phyloP scores from a whole-genome alignment of 2,888 invertebrate genomes.

The Cheilosia urbana region DNA sequence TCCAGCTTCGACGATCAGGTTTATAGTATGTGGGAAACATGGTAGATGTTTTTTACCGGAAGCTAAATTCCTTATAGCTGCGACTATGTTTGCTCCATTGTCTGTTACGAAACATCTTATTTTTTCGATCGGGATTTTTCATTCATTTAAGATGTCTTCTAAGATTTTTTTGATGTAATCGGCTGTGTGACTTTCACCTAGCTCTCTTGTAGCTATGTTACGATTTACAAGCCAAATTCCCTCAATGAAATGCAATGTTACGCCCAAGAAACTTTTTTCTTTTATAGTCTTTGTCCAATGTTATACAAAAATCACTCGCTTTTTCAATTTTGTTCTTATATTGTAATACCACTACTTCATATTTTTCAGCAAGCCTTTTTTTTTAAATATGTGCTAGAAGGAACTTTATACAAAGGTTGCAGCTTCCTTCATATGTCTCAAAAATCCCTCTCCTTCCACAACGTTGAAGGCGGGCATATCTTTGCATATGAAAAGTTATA shows the following conservation, averaged over 20 bases:
- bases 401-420: no score
- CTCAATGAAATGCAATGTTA: neutral
- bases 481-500: no score
- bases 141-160: no score
- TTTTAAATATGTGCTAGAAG: neutral
- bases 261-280: neutral
- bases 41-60: neutral
- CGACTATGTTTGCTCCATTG: neutral
- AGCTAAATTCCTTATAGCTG: slow-evolving; percentile 1
- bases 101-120: neutral
- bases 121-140: neutral
- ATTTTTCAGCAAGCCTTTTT: neutral
- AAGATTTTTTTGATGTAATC: slow-evolving; percentile 2
- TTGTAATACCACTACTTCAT: neutral
- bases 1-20: no score
- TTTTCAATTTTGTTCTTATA: neutral
- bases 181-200: slow-evolving; percentile 1
- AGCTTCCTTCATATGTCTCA: neutral
- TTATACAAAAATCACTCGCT: neutral
- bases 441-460: neutral
- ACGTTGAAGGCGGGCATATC: neutral
- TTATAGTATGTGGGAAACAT: no score
- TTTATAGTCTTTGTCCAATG: neutral
- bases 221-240: neutral
- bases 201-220: neutral